Percentiles rank a stretch among this genome's conserved stretches.
phyloP scores from a whole-genome alignment of 2,113 vertebrate species.

The Corapipo altera region DNA sequence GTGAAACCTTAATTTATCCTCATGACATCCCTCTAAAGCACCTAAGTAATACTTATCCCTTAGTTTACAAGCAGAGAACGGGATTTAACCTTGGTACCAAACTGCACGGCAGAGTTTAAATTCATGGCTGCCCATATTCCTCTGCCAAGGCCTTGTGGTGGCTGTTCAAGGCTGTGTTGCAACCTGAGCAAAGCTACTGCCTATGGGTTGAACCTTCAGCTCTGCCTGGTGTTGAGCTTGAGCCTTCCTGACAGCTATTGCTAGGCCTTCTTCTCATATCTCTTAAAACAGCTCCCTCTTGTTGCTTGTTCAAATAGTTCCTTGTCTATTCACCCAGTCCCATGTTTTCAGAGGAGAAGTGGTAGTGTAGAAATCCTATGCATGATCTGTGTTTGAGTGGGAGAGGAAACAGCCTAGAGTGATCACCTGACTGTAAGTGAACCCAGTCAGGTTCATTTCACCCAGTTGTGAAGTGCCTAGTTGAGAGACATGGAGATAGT shows the following conservation, averaged over 20 bases:
- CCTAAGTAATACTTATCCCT: not conserved
- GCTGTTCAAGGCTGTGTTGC: rapidly evolving
- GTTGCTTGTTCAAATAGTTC: not conserved
- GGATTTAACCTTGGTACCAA: not conserved
- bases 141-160: rapidly evolving
- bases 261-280: not conserved
- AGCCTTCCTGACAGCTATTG: not conserved
- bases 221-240: not conserved
- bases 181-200: rapidly evolving
- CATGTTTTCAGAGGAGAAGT: not conserved
- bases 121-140: not conserved
- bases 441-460: too few species aligned
- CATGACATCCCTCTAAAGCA: not conserved
- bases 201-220: not conserved
- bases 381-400: not conserved
- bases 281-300: not conserved
- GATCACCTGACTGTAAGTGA: not conserved
- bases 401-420: not conserved
- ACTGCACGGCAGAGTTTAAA: not conserved
- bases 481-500: not conserved
- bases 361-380: not conserved
- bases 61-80: not conserved
- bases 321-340: not conserved
- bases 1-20: not conserved
- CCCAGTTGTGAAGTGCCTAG: not conserved